Evolutionary conservation across 2,797 vertebrate genomes (phyloP).

Genomic region (Lacerta bilineata): DNA sequence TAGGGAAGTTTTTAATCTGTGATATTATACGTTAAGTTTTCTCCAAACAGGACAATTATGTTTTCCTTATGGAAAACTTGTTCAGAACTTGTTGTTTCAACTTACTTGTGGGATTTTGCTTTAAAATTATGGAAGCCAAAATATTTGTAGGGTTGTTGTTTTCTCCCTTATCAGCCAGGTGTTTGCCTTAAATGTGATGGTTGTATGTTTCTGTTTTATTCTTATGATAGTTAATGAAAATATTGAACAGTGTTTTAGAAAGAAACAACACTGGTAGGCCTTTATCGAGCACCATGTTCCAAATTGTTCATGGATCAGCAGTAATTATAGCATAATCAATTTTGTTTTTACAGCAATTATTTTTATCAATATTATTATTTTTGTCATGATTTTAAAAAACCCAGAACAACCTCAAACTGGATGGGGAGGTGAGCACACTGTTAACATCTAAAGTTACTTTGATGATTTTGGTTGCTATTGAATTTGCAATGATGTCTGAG

Average conservation of each 20-base stretch:
- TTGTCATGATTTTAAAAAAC: conserved; percentile 12
- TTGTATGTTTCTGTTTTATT: background rate
- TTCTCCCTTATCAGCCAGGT: conserved; percentile 18
- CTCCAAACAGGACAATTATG: conserved; percentile 25
- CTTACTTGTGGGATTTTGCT: conserved; percentile 10
- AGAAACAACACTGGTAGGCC: background rate
- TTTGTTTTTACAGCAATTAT: conserved; percentile 25
- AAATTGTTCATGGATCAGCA: background rate
- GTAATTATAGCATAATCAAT: background rate
- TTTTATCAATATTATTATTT: background rate
- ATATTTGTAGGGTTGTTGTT: background rate
- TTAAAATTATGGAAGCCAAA: conserved; percentile 3
- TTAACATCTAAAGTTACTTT: background rate
- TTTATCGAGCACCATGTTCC: conserved; percentile 17
- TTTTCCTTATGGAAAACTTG: conserved; percentile 38
- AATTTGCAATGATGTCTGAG: background rate
- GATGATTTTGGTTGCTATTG: background rate
- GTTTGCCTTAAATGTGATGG: background rate
- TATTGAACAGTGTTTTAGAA: background rate
- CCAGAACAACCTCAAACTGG: background rate
- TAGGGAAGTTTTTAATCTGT: no score
- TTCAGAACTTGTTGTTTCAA: conserved; percentile 33
- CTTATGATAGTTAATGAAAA: conserved; percentile 16
- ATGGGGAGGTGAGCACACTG: background rate
- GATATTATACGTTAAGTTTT: conserved; percentile 19